phyloP scores from a whole-genome alignment of 2,797 vertebrate species.

The Podarcis siculus region DNA sequence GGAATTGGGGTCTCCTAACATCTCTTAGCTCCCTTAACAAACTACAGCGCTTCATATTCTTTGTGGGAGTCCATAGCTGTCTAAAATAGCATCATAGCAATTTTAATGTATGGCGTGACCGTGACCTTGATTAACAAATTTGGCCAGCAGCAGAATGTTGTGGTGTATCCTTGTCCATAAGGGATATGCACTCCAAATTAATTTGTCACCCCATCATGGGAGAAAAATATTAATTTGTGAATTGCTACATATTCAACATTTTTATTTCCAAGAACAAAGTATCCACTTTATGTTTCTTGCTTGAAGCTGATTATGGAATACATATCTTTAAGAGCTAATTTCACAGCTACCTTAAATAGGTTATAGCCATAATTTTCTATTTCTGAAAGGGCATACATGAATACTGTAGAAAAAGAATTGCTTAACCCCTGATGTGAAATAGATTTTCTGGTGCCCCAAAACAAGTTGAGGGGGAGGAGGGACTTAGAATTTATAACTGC shows the following conservation, averaged over 20 bases:
- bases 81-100: too few species aligned
- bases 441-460: neutral
- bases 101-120: too few species aligned
- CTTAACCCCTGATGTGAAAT: neutral
- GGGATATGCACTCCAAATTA: neutral
- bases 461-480: neutral
- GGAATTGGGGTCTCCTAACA: too few species aligned
- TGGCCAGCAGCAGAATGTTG: neutral
- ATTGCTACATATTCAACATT: neutral
- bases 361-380: neutral
- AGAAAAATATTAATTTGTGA: neutral
- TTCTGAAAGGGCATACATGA: neutral
- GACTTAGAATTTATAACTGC: neutral
- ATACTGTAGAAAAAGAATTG: neutral
- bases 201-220: neutral
- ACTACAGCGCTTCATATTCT: too few species aligned
- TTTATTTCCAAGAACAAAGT: constrained; percentile 16
- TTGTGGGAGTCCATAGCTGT: too few species aligned
- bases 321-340: neutral
- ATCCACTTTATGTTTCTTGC: neutral
- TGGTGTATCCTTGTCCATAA: neutral
- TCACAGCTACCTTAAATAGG: neutral
- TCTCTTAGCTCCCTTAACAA: too few species aligned
- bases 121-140: too few species aligned
- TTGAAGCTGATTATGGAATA: neutral